Base-by-base conservation (phyloP, 2,888 invertebrate species). In the Gibbula magus region DNA sequence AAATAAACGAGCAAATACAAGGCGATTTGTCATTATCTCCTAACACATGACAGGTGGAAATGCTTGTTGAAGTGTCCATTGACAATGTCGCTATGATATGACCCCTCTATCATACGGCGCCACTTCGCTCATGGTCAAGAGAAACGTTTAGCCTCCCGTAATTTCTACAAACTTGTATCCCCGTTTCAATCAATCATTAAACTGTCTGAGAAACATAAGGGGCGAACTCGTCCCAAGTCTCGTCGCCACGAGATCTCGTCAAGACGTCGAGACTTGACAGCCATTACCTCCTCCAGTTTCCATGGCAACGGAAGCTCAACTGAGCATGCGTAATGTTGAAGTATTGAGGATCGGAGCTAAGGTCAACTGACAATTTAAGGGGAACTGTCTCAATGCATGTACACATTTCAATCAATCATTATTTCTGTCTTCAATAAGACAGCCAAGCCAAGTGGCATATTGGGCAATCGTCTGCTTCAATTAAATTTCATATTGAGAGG, bases 401-500 rank as follows among this genome's bases (percentile, higher is more conserved):
- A 29, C 61, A 16, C 29, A 13, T 25, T 29, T 25, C 29, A 25
- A 61, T 61, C 61, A 22, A 61, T 61, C 61, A 61, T 61, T 61
- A 61, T 61, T 8, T 16, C 18, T 25, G 61, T 61, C 61, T 29
- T 29, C 25, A 29, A 29, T 29, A 25, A 25, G 61, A 61, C 61
- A 61, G 61, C 25, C 10, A 5, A 25, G 61, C 22, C 16, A 29
- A 61, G 61, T 25, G 61, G 61, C 61, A 61, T 61, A 61, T 61
- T 61, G 29, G 29, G 61, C 61, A 61, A 61, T 61, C 29, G 61
- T 61, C 16, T n/a, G 61, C 61, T 61, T 61, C 61, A 61, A 61
- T 61, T 61, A 61, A 25, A 61, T 61, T 61, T 61, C 61, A 61
- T 61, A 61, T 61, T 25, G 61, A 61, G 29, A 61, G 61, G 61